Conservation (phyloP, 2,888 invertebrate genomes). For the Phorcus lineatus region DNA sequence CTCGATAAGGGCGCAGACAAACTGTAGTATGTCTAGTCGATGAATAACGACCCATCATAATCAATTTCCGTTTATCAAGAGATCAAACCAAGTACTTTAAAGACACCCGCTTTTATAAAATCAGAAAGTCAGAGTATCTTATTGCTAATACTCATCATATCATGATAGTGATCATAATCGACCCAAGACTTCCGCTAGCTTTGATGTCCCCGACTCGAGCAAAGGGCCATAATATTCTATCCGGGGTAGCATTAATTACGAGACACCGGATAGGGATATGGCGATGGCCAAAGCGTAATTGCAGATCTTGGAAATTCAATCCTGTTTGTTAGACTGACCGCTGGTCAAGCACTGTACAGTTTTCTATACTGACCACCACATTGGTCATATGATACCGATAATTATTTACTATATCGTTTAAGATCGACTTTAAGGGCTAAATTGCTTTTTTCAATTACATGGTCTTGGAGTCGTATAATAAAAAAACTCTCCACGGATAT, state of each 20-base stretch:
- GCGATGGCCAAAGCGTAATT: not conserved
- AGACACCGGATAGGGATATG: not conserved
- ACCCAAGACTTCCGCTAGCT: not conserved
- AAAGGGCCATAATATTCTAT: not conserved
- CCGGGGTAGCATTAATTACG: not conserved
- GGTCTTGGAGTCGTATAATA: too few species aligned
- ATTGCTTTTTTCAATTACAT: too few species aligned
- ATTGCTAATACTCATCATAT: not conserved
- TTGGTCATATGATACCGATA: not conserved
- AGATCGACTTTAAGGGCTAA: not conserved
- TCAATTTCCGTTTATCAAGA: too few species aligned
- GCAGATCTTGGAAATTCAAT: not conserved
- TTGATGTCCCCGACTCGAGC: not conserved
- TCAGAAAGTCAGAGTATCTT: not conserved
- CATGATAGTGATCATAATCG: not conserved
- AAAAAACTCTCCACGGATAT: too few species aligned
- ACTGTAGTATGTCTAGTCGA: too few species aligned
- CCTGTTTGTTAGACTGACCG: slow-evolving; percentile 4
- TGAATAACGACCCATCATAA: too few species aligned
- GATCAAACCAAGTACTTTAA: not conserved
- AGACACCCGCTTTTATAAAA: not conserved
- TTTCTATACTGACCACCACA: not conserved
- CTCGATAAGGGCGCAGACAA: too few species aligned
- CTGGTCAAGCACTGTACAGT: not conserved
- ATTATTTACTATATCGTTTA: not conserved